A percentile compares a stretch with the other conserved stretches of the same genome.
phyloP scores from a whole-genome alignment of 1,140 invertebrate genomes.

The Monomorium pharaonis region DNA sequence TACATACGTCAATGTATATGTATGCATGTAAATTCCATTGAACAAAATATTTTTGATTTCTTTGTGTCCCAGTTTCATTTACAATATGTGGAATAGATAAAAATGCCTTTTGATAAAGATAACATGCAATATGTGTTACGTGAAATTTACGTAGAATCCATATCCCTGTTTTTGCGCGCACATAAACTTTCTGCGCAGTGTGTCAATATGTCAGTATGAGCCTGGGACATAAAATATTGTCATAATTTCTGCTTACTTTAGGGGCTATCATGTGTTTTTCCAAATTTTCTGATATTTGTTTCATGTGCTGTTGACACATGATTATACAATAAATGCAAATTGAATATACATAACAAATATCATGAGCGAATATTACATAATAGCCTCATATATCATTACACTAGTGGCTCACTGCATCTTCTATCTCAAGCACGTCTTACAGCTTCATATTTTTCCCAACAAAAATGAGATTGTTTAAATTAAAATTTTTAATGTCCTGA shows the following conservation, averaged over 20 bases:
- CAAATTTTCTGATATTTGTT: slow-evolving; percentile 27
- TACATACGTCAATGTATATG: slow-evolving; percentile 2
- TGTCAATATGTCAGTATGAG: slow-evolving; percentile 3
- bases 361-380: slow-evolving; percentile 63
- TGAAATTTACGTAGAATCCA: background rate
- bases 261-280: slow-evolving; percentile 48
- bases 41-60: slow-evolving; percentile 20
- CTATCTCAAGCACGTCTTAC: slow-evolving; percentile 67
- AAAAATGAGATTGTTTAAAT: background rate
- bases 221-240: slow-evolving; percentile 43
- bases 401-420: slow-evolving; percentile 62
- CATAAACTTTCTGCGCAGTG: background rate
- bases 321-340: slow-evolving; percentile 23
- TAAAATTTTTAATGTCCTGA: background rate
- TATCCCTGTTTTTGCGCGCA: background rate
- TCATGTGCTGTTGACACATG: slow-evolving; percentile 12
- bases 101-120: background rate
- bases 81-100: background rate
- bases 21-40: slow-evolving; percentile 61
- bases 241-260: slow-evolving; percentile 50
- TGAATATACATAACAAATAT: background rate
- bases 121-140: background rate
- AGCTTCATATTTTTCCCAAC: slow-evolving; percentile 18
- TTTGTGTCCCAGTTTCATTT: slow-evolving; percentile 27
- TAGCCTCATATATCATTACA: slow-evolving; percentile 57